Evolutionary conservation across 2,113 vertebrate genomes (phyloP).

Genomic region (Parus major): DNA sequence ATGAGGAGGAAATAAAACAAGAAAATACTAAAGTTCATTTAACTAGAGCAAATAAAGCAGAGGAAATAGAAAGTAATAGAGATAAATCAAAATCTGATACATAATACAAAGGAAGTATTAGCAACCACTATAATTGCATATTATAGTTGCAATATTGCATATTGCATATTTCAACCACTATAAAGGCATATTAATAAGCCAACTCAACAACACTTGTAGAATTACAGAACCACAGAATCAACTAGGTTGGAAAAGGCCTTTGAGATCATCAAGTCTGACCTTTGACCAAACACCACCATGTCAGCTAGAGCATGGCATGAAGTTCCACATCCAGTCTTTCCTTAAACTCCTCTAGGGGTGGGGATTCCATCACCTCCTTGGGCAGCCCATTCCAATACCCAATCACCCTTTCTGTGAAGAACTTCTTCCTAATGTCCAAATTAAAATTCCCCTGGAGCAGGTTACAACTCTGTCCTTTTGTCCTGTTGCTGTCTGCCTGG

Average conservation of each 20-base stretch:
- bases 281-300: not conserved
- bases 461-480: not conserved
- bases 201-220: not conserved
- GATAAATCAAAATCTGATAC: not conserved
- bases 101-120: not conserved
- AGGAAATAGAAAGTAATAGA: not conserved
- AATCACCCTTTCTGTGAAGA: not conserved
- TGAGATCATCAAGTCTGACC: not conserved
- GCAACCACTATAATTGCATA: not conserved
- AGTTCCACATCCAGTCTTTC: not conserved
- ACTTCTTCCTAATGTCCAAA: not conserved
- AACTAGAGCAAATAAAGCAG: not conserved
- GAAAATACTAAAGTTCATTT: not conserved
- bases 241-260: not conserved
- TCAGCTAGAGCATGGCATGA: not conserved
- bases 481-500: not conserved
- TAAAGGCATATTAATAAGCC: not conserved
- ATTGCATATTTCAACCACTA: not conserved
- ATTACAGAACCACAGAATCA: not conserved
- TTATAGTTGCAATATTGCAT: too few relatives aligned
- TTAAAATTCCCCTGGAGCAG: not conserved
- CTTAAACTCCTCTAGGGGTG: too few relatives aligned
- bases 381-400: not conserved
- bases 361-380: not conserved
- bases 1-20: not conserved